Conservation (phyloP, 2,888 invertebrate species). For the Dioctria rufipes region DNA sequence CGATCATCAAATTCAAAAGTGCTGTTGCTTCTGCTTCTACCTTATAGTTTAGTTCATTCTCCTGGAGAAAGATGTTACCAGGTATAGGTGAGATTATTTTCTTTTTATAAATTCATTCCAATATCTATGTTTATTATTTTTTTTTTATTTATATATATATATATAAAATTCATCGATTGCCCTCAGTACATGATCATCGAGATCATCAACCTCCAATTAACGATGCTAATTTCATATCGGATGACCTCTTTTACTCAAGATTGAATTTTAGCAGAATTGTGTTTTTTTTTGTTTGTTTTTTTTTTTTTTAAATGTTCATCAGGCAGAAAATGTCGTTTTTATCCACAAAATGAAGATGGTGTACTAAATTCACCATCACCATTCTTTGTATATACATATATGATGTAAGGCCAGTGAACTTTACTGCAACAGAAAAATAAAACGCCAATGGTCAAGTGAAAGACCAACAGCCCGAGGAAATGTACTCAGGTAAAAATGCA, state of each 20-base stretch:
- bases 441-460: not conserved
- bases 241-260: conserved; percentile 37
- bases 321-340: not conserved
- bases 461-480: not conserved
- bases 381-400: not conserved
- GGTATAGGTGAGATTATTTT: not conserved
- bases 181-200: conserved; percentile 12
- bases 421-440: conserved; percentile 40
- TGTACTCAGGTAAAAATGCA: not conserved
- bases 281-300: too few relatives aligned
- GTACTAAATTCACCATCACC: not conserved
- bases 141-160: not conserved
- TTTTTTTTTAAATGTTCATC: not conserved
- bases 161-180: not conserved
- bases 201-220: conserved; percentile 52
- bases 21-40: not conserved
- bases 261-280: conserved; percentile 31
- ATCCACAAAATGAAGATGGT: not conserved
- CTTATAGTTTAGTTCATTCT: not conserved
- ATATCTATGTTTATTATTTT: not conserved
- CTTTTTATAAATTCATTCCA: too few relatives aligned
- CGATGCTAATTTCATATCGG: conserved; percentile 50
- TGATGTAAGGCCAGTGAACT: conserved; percentile 42
- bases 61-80: not conserved
- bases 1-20: too few relatives aligned